Base-by-base conservation (phyloP, 2,113 vertebrate genomes). In the Mobula birostris region DNA sequence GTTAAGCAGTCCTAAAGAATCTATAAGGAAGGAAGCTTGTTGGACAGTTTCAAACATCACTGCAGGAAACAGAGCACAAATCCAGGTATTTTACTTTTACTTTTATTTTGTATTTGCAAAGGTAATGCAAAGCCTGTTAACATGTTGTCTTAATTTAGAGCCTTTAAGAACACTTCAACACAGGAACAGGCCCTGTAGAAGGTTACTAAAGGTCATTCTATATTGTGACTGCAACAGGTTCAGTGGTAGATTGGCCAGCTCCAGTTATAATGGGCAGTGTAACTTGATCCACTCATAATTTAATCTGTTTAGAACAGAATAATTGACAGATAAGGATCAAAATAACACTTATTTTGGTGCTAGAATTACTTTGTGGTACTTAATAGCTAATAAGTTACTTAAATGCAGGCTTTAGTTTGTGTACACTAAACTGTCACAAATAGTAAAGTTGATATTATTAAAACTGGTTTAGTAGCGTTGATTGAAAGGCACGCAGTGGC, bases 21-120 rank as follows among this genome's bases (percentile, higher is more conserved):
- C 98, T 92, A 98, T 98, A 95, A 96, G 97, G 95, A 98, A 98
- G 95, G 98, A 98, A 96, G 98, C 98, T 0, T 98, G 98, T 95
- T 98, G 98, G 98, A 98, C 98, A 3, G 97, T 98, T 95, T 98
- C 98, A 94, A 98, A 98, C 95, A 98, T 98, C 95, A 98, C 98
- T 95, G 98, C 98, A 94, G 98, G 98, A 95, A 98, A 98, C 96
- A 96, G 98, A 97, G 97, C 97, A 94, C 98, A 98, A 95, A 98
- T 98, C 95, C 98, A 98, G 96, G 97, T 97, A 96, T 94, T 76
- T 94, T 36, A 80, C 56, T 94, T 63, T 0, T 14, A 36, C 15
- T 32, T 80, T 4, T 48, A 48, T 94, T 15, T 27, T 21, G 29
- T 80, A 32, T 7, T 61, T 12, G 4, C 24, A 87, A 85, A 85